These are phyloP conservation scores for Crotalus tigris DNA, from an alignment of 2,113 vertebrate genomes.

Conservation along the genomic window DNA sequence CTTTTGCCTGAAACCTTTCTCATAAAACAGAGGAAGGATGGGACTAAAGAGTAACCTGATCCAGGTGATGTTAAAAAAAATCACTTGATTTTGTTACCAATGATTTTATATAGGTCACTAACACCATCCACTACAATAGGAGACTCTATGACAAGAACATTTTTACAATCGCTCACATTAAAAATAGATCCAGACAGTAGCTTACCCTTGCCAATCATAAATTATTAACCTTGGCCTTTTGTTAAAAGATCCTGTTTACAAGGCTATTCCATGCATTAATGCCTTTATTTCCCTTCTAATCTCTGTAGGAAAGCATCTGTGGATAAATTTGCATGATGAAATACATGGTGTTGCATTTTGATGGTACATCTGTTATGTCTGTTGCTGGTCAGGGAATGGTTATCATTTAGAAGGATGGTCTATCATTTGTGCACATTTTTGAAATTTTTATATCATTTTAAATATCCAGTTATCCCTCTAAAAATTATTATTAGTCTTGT, in stretches of 20 bases:
- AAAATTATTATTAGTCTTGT: neutral
- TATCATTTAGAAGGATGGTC: conserved; percentile 35
- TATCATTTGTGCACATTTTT: neutral
- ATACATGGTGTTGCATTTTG: conserved; percentile 60
- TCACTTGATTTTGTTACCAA: neutral
- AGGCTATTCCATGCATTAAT: conserved; percentile 82
- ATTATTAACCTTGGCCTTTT: conserved; percentile 84
- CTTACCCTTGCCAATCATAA: conserved; percentile 78
- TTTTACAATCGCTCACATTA: conserved; percentile 45
- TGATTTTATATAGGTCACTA: conserved; percentile 50
- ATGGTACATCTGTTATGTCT: conserved; percentile 69
- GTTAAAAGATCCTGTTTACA: conserved; percentile 85
- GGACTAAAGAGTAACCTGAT: conserved; percentile 11
- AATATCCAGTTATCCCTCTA: neutral
- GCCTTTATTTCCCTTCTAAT: conserved; percentile 72
- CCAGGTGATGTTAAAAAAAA: conserved; percentile 37
- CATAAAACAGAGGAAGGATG: neutral
- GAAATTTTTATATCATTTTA: neutral
- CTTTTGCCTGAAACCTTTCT: neutral
- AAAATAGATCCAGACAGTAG: conserved; percentile 67
- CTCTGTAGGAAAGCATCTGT: conserved; percentile 47
- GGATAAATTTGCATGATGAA: conserved; percentile 60
- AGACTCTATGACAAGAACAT: conserved; percentile 43
- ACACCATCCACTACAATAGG: conserved; percentile 26
- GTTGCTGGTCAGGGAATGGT: conserved; percentile 57